Percentiles rank a stretch among this genome's conserved stretches.
Conservation (phyloP, 2,113 vertebrate species). For the Peromyscus polionotus region DNA sequence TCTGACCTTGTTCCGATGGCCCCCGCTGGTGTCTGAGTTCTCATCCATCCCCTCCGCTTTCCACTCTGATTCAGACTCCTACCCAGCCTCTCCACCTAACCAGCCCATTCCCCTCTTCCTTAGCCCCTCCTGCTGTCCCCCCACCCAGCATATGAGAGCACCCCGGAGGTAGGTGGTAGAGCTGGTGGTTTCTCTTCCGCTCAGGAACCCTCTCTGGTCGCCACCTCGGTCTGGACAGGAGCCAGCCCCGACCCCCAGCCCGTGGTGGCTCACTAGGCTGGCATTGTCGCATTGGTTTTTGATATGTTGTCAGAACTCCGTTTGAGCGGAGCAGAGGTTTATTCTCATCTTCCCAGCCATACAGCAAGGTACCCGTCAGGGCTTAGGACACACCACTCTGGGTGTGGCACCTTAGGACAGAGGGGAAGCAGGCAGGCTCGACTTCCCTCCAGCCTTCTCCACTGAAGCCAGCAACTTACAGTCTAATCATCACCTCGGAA, state of each 20-base stretch:
- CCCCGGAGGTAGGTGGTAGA: background rate
- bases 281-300: background rate
- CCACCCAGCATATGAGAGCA: accelerated
- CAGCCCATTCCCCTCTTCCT: background rate
- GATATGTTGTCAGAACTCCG: background rate
- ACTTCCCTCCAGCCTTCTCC: background rate
- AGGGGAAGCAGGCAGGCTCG: background rate
- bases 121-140: background rate
- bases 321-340: background rate
- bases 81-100: background rate
- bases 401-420: too few relatives aligned
- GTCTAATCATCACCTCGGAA: background rate
- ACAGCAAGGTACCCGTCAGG: background rate
- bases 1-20: background rate
- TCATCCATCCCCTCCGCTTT: background rate
- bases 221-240: background rate
- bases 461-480: background rate
- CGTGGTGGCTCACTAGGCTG: background rate
- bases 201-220: background rate
- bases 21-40: background rate
- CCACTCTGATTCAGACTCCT: background rate
- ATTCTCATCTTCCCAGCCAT: background rate
- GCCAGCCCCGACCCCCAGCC: background rate
- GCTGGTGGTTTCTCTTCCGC: background rate
- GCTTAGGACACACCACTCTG: background rate